Evolutionary conservation across 2,797 vertebrate species (phyloP), one percentile per base, ranked within the genome.

Genomic region (Chrysocyon brachyurus): DNA sequence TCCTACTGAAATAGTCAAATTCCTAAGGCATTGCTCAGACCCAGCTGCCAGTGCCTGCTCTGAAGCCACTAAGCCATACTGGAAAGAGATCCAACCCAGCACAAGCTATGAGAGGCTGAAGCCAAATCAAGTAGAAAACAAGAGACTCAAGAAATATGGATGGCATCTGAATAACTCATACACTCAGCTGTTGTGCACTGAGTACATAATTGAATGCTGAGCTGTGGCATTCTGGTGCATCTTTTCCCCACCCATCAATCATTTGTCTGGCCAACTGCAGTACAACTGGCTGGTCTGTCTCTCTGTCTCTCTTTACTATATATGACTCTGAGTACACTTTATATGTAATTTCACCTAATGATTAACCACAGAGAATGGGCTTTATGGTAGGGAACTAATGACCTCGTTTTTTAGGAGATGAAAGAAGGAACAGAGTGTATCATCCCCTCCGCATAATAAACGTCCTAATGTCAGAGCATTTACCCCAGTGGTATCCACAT

Each of bases 231-330:
- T 94, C 84, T 26, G 0, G 15, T 31, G 6, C 46, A 70, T 56
- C 16, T 9, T 75, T 66, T 94, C 88, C 46, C 33, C 54, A 21
- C 63, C 82, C 81, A 87, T 89, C 57, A 88, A 79, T 77, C 98
- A 98, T 97, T 96, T 99, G 98, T 96, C 96, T 87, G 91, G 81
- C 97, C 98, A 99, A 94, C 98, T 99, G 98, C 93, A 92, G 36
- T 19, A 97, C 98, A 99, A 97, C 97, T 98, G 98, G 92, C 97
- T 98, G 94, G 72, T 94, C 82, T 87, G 33, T 73, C 85, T 94
- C 61, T 93, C 59, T 14, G 64, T 93, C 87, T 90, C 49, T 68
- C 84, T 94, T 63, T 94, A 17, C 28, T 63, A 46, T 16, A 28
- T 19, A 57, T 93, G 56, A 70, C 52, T 87, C 73, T 91, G 77